Base-by-base conservation (phyloP, 2,113 vertebrate genomes). In the Calonectris borealis region DNA sequence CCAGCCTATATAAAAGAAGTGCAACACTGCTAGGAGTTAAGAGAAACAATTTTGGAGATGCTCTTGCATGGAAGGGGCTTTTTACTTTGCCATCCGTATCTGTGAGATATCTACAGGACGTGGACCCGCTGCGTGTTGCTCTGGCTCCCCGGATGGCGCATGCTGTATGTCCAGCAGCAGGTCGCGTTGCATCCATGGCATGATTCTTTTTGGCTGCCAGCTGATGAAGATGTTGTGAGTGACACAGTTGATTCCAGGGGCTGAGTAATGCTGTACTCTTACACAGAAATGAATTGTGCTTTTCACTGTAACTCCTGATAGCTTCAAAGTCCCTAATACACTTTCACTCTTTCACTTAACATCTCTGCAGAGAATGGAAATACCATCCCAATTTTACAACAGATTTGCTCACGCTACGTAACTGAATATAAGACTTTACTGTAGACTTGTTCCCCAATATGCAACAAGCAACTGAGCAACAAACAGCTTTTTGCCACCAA, bases 101-200 rank as follows among this genome's bases (percentile, higher is more conserved):
- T 77, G 16, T 68, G 73, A 90, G 18, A 60, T 18, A 57, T 3
- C 34, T 29, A 24, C 8, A 58, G 44, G 19, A 44, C 2, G 0
- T 10, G 42, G 25, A 29, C n/a, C 29, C 71, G 2, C 14, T 9
- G 13, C 6, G 8, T 22, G 31, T 7, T 60, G 31, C 26, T 57
- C 36, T 65, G 54, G 62, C 19, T 81, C 62, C 70, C 15, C 9
- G 4, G 40, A 11, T 29, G 36, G 19, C 6, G 0, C 21, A 26
- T 4, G 8, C 14, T 20, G 3, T n/a, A n/a, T 6, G 3, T 42
- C 24, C 49, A 90, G 52, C 27, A 69, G n/a, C n/a, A 51, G 40
- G 21, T 36, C 8, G 0, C 1, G 3, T 0, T 57, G 36, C 44
- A 65, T 4, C 34, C 26, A 36, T 10, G 36, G 64, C 62, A 48